Evolutionary conservation across 1,140 invertebrate genomes (phyloP), one percentile per base, ranked within the genome.

Genomic region (Meloidogyne floridensis): DNA sequence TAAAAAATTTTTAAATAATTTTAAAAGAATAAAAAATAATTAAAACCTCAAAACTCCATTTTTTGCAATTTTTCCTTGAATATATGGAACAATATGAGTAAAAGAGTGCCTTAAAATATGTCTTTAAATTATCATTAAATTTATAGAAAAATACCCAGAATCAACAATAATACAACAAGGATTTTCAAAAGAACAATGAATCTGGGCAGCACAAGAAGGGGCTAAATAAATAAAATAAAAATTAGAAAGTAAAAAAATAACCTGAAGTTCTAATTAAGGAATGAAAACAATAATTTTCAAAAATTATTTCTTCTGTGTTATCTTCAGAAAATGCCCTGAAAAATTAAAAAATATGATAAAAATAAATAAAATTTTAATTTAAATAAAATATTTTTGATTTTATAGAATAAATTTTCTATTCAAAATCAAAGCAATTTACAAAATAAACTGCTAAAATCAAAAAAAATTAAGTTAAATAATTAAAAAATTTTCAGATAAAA

Each of bases 271-370:
- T 81, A 71, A 95, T 92, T 72, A 98, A 91, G 8, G 94, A 93
- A 76, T 94, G 93, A 87, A 96, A 95, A 86, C 96, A 95, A 90
- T 96, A 98, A 90, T 98, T 96, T 91, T 99, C 97, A 91, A 98
- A 99, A 80, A 98, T 94, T 83, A 98, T 95, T 92, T 99, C 97
- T 65, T 94, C 94, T 91, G 96, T 94, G 13, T 93, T 94, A 91
- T 98, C 96, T 91, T 65, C 59, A n/a, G 97, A 95, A 75, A 97
- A 94, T 8, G 94, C 94, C 9, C 72, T 82, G 13, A 20, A 75
- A 75, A 47, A 11, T 13, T 56, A 76, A 32, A 43, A 76, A 15
- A 69, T 9, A 8, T 9, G 1, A 10, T 15, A 11, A n/a, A 15
- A 53, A 13, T 32, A 53, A 0, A 32, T 3, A n/a, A n/a, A n/a